Conservation (phyloP, 2,888 invertebrate species). For the Clanis bilineata region DNA sequence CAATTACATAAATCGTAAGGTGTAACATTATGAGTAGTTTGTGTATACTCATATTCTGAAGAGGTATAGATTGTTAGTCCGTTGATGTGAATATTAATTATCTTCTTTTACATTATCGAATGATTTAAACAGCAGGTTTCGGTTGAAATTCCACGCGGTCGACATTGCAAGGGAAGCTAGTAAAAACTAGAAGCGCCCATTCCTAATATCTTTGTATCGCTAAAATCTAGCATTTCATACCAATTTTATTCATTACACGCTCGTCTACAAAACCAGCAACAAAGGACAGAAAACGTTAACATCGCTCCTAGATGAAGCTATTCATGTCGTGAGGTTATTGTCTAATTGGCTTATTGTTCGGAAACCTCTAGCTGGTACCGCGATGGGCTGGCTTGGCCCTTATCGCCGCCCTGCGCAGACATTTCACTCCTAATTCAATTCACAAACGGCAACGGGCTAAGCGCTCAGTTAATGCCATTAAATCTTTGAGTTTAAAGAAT, state of each 20-base stretch:
- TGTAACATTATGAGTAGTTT: too few species aligned
- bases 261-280: conserved; percentile 33
- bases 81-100: too few species aligned
- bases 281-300: conserved; percentile 47
- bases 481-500: conserved; percentile 21
- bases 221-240: conserved; percentile 18
- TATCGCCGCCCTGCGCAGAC: conserved; percentile 25
- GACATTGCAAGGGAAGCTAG: not conserved
- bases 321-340: conserved; percentile 60
- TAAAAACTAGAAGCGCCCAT: too few species aligned
- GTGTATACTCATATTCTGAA: too few species aligned
- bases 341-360: conserved; percentile 73
- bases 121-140: too few species aligned
- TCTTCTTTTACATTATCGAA: too few species aligned
- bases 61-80: too few species aligned
- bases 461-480: conserved; percentile 16
- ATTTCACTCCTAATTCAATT: conserved; percentile 18
- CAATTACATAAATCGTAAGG: too few species aligned
- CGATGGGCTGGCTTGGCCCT: conserved; percentile 21
- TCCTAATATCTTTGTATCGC: too few species aligned
- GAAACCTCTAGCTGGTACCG: conserved; percentile 40
- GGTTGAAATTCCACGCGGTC: too few species aligned
- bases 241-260: conserved; percentile 23
- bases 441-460: conserved; percentile 22
- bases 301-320: conserved; percentile 64